Conservation (phyloP, 2,888 invertebrate genomes). For the Nemoura dubitans region DNA sequence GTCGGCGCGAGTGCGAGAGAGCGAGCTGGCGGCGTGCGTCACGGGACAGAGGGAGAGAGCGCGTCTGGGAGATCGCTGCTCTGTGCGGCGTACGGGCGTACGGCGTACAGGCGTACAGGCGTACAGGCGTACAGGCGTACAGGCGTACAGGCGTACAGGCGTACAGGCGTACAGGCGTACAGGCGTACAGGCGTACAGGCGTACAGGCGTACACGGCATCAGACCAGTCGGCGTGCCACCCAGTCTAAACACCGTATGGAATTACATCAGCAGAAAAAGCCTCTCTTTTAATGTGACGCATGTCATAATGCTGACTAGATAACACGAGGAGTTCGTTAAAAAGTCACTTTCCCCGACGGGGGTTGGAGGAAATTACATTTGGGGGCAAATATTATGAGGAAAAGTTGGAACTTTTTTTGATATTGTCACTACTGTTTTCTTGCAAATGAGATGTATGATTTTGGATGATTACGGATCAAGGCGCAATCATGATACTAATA, state of each 20-base stretch:
- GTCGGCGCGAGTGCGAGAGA: neutral
- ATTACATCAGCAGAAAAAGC: constrained; percentile 23
- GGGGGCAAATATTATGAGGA: neutral
- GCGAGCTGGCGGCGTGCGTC: too few relatives aligned
- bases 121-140: neutral
- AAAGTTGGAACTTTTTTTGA: neutral
- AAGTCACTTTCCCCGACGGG: neutral
- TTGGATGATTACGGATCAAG: neutral
- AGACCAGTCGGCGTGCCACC: neutral
- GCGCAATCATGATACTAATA: too few relatives aligned
- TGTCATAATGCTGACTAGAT: neutral
- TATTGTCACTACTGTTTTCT: neutral
- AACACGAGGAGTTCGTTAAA: constrained; percentile 19
- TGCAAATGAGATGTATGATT: neutral
- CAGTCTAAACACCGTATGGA: neutral
- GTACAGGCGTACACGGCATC: too few relatives aligned
- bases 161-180: neutral
- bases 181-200: neutral
- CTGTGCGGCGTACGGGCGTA: neutral
- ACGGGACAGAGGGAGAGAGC: too few relatives aligned
- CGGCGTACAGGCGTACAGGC: neutral
- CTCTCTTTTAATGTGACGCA: constrained; percentile 19
- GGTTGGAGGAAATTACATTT: neutral
- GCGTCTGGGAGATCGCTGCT: too few relatives aligned
- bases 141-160: neutral